phyloP scores from a whole-genome alignment of 1,140 invertebrate species.

The Anadara kagoshimensis region DNA sequence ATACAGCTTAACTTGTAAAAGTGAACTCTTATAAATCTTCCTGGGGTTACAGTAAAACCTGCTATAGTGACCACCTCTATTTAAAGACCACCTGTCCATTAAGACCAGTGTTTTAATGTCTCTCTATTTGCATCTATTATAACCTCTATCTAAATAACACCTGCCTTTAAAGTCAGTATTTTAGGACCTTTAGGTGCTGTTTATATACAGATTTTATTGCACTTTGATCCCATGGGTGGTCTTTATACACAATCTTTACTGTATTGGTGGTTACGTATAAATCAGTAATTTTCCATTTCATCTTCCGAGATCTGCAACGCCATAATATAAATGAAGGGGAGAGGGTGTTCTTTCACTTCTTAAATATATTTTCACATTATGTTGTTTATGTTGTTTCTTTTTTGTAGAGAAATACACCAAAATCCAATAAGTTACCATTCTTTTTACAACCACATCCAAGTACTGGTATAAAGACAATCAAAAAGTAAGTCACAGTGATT shows the following conservation, averaged over 20 bases:
- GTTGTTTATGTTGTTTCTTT: constrained; percentile 29
- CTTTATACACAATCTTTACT: neutral
- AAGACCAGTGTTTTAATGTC: neutral
- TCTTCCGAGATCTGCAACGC: neutral
- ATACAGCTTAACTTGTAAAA: no score
- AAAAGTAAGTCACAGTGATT: constrained; percentile 83
- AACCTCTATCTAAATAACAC: no score
- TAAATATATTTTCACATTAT: neutral
- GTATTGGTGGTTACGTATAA: neutral
- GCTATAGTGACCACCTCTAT: neutral
- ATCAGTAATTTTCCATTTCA: neutral
- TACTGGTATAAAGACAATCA: constrained; percentile 91
- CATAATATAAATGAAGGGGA: neutral
- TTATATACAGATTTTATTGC: no score
- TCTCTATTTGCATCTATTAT: no score
- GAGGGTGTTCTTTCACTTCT: neutral
- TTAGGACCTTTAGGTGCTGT: no score
- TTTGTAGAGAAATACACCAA: constrained; percentile 88
- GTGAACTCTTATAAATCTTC: no score
- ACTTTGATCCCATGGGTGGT: neutral
- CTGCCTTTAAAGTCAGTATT: no score
- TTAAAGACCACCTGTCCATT: neutral
- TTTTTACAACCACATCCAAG: constrained; percentile 94
- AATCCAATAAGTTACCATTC: constrained; percentile 98
- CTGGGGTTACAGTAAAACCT: no score